Conservation (phyloP, 2,888 invertebrate genomes). For the Alentia gelatinosa region DNA sequence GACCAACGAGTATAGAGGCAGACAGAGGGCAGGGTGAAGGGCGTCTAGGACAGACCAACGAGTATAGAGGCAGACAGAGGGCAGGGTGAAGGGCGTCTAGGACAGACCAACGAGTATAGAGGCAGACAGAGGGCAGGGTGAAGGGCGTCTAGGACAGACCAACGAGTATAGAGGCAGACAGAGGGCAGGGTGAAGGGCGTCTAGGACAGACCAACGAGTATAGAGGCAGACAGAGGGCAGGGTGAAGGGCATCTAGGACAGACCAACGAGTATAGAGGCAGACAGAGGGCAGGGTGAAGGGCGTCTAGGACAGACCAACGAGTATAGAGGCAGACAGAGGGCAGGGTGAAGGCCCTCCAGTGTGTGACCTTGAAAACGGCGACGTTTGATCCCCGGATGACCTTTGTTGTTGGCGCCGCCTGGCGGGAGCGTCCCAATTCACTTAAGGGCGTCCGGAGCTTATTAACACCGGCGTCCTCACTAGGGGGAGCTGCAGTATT, state of each 20-base stretch:
- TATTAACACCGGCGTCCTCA: not conserved
- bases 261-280: too few relatives aligned
- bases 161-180: not conserved
- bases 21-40: not conserved
- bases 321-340: not conserved
- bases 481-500: slow-evolving; percentile 22
- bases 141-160: not conserved
- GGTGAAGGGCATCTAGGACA: not conserved
- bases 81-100: too few relatives aligned
- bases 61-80: too few relatives aligned
- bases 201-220: not conserved
- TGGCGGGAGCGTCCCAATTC: slow-evolving; percentile 32
- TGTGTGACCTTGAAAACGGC: slow-evolving; percentile 18
- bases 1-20: not conserved
- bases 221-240: not conserved
- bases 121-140: not conserved
- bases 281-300: not conserved
- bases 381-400: slow-evolving; percentile 42
- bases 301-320: not conserved
- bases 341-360: not conserved
- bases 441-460: slow-evolving; percentile 37
- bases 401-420: not conserved
- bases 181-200: not conserved
- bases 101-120: too few relatives aligned
- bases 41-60: too few relatives aligned